A percentile compares a stretch with the other conserved stretches of the same genome.
Conservation (phyloP, 2,113 vertebrate genomes). For the Planiliza haematocheilus region DNA sequence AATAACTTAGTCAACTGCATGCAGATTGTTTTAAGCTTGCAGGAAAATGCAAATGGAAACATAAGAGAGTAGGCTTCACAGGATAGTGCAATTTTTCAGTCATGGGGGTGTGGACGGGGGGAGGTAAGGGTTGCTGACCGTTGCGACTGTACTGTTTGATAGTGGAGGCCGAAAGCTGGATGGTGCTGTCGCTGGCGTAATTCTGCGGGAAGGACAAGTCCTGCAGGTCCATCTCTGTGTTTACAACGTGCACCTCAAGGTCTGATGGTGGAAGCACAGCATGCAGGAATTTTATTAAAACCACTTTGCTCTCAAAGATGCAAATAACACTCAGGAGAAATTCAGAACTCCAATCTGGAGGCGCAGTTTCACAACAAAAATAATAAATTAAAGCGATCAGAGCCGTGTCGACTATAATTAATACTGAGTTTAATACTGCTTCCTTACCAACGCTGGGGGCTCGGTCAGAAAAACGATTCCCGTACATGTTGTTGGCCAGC, state of each 20-base stretch:
- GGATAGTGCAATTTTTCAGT: slow-evolving; percentile 38
- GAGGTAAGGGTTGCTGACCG: slow-evolving; percentile 81
- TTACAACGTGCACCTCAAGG: slow-evolving; percentile 91
- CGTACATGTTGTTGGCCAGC: slow-evolving; percentile 94
- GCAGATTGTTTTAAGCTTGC: slow-evolving; percentile 75
- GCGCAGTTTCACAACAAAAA: background rate
- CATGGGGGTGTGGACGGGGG: background rate
- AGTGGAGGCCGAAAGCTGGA: slow-evolving; percentile 92
- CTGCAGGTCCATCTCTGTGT: slow-evolving; percentile 91
- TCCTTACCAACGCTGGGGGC: slow-evolving; percentile 90
- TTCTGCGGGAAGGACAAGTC: slow-evolving; percentile 92
- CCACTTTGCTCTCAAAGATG: background rate
- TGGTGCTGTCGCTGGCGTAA: slow-evolving; percentile 89
- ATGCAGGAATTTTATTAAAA: background rate
- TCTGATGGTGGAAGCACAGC: slow-evolving; percentile 76
- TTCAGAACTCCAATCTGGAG: background rate
- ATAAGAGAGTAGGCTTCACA: slow-evolving; percentile 16
- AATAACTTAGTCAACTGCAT: slow-evolving; percentile 79
- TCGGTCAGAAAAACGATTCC: slow-evolving; percentile 88
- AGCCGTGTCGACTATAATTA: background rate
- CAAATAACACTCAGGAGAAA: background rate
- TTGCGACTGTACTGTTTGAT: slow-evolving; percentile 97
- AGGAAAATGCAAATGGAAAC: slow-evolving; percentile 68
- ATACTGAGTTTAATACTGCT: background rate
- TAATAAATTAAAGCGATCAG: background rate